phyloP scores from a whole-genome alignment of 2,113 vertebrate species.

The Sinocyclocheilus rhinocerous region DNA sequence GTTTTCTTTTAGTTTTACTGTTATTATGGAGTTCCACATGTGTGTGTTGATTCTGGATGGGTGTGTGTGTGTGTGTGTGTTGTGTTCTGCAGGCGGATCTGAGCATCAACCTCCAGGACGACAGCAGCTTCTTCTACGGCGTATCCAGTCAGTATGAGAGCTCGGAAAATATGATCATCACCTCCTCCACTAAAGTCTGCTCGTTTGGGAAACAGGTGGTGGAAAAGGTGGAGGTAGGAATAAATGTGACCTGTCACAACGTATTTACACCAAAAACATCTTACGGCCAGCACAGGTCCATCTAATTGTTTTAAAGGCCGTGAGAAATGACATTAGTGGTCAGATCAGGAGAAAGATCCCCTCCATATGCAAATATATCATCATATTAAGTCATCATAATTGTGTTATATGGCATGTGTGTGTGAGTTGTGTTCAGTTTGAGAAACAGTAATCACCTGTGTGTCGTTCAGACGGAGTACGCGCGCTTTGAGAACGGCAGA shows the following conservation, averaged over 20 bases:
- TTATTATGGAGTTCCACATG: neutral
- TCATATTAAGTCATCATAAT: neutral
- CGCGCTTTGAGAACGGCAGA: constrained; percentile 87
- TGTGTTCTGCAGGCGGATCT: constrained; percentile 83
- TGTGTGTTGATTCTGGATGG: no score
- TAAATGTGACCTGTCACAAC: neutral
- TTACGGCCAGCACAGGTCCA: neutral
- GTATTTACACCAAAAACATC: constrained; percentile 17
- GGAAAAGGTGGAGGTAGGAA: constrained; percentile 93
- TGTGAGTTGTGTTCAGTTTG: constrained; percentile 47
- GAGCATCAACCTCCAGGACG: constrained; percentile 88
- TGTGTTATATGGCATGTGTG: constrained; percentile 1
- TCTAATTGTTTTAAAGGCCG: neutral
- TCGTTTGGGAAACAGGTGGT: constrained; percentile 98
- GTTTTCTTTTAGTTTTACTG: neutral
- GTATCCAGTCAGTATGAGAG: constrained; percentile 96
- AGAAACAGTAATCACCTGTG: constrained; percentile 21
- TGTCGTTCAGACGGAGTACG: constrained; percentile 77
- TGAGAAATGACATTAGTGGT: neutral
- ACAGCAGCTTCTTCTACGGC: constrained; percentile 91
- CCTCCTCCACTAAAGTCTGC: constrained; percentile 95
- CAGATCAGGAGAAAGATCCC: neutral
- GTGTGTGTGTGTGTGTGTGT: constrained; percentile 9
- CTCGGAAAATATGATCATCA: constrained; percentile 93
- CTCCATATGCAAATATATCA: constrained; percentile 16